Percentiles rank a stretch among this genome's conserved stretches.
These are phyloP conservation scores for Emberiza fucata DNA, from an alignment of 2,113 vertebrate genomes.

Conservation along the genomic window DNA sequence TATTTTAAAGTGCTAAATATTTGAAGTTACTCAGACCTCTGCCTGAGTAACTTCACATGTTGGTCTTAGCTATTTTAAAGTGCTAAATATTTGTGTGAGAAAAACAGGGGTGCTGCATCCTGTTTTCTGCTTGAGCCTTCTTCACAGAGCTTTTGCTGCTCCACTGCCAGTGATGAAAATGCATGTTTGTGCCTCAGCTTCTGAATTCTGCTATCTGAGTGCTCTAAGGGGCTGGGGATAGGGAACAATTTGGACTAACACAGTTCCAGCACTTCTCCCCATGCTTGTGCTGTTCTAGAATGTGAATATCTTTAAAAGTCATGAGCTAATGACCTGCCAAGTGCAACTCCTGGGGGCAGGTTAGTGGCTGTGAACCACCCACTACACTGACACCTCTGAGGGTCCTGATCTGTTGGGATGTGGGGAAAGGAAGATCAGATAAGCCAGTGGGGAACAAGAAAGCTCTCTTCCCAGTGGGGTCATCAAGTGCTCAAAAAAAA, in stretches of 20 bases:
- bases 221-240: background rate
- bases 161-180: background rate
- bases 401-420: background rate
- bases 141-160: background rate
- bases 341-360: background rate
- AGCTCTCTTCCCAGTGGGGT: background rate
- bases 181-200: constrained; percentile 26
- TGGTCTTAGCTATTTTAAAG: background rate
- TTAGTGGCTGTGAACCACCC: background rate
- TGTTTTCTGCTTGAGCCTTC: constrained; percentile 4
- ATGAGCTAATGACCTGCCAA: background rate
- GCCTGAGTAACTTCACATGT: background rate
- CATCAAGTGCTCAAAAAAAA: background rate
- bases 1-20: background rate
- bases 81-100: background rate
- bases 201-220: background rate
- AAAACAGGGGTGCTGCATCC: background rate
- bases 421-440: background rate
- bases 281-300: background rate
- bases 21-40: background rate
- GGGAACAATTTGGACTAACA: background rate
- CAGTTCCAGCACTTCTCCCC: background rate
- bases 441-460: background rate
- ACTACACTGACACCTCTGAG: background rate
- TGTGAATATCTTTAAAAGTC: background rate